Evolutionary conservation across 1,140 invertebrate species (phyloP), one percentile per base, ranked within the genome.

Genomic region (Mamestra configurata): DNA sequence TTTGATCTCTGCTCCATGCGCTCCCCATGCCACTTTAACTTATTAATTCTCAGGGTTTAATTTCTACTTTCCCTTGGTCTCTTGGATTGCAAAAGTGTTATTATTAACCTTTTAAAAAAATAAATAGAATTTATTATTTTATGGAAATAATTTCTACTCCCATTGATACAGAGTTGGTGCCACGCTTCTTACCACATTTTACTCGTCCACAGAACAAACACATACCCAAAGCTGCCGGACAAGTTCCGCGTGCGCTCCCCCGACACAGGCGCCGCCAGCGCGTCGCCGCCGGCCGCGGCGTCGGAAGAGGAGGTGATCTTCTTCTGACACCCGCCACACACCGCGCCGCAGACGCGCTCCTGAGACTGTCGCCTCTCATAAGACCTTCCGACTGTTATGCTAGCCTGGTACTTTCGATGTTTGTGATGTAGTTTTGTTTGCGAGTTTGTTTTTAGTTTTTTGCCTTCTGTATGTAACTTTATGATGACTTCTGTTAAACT

Each of bases 171-270:
- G n/a, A n/a, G n/a, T n/a, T n/a, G n/a, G n/a, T 49, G 15, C 49
- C 49, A 20, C 15, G 7, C 0, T 8, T 40, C 15, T 35, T 11
- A 22, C 61, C 18, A 40, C 18, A 20, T n/a, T 43, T 40, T 11
- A n/a, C 18, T 8, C 13, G 4, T 31, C 80, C 84, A 11, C 85
- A 95, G 95, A 84, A 96, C 96, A 72, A 96, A 96, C 85, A 96
- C 96, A 0, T 96, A 96, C 88, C 96, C 96, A 7, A 96, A 96
- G 88, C 84, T 96, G 20, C 96, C 96, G 18, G 96, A 96, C 57
- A 96, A 96, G 84, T 96, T 96, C 87, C 95, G 96, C 51, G 95
- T 96, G 43, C 93, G 96, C 4, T 95, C 94, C 5, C 94, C 95
- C 10, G 95, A 96, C 22, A 35, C 61, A 35, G n/a, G 80, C 76